Base-by-base conservation (phyloP, 2,113 vertebrate species). In the Okapia johnstoni region DNA sequence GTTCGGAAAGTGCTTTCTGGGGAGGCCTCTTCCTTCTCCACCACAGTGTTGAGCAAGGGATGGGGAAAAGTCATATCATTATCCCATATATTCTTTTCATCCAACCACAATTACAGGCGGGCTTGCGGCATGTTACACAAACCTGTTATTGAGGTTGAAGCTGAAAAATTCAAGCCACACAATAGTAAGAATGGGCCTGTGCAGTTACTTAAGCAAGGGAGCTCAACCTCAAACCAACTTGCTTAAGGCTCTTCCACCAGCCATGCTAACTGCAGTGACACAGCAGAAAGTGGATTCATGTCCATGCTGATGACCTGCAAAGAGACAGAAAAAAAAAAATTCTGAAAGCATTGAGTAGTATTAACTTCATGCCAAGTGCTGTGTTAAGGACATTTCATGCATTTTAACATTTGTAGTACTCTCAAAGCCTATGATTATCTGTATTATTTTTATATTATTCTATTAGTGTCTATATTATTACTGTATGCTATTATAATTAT, bases 71-170 rank as follows among this genome's bases (percentile, higher is more conserved):
- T 90, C 33, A 30, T 70, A 94, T 97, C 28, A 10, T 97, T n/a
- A 83, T 94, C 92, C n/a, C 7, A 93, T 87, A 91, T 50, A 94
- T 50, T 91, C 91, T 97, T 95, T 95, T 93, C 54, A 81, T 96
- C 77, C 2, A 16, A 66, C 96, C 97, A 96, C 87, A 98, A 97
- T 97, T 95, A 96, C 61, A 85, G 70, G 52, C 90, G 36, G 16
- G 21, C 48, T 85, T 48, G 12, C 5, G 5, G 58, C 73, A 60
- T 60, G 91, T 94, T 90, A 95, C 58, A 70, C 14, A 83, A 97
- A 94, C 83, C 0, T 0, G 25, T 90, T 58, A 96, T 97, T 70
- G 15, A 97, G 90, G 70, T 23, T 61, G 16, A 90, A 96, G 96
- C 88, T 89, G 46, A 97, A 95, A 92, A 92, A 36, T 90, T 76